Percentiles rank a stretch among this genome's conserved stretches.
phyloP scores from a whole-genome alignment of 1,140 invertebrate genomes.

The Papilio polytes region DNA sequence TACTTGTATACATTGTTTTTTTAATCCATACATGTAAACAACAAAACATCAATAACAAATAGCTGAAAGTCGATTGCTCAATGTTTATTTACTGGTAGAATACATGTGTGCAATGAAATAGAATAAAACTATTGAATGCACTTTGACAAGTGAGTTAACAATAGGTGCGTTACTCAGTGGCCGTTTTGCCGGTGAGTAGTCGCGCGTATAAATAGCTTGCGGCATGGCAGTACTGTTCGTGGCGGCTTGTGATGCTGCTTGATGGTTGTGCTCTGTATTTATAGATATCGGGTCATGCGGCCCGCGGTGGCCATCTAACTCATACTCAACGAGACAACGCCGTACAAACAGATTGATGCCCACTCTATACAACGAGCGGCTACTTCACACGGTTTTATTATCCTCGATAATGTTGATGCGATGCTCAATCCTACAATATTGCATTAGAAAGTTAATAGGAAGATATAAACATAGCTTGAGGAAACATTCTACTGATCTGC shows the following conservation, averaged over 20 bases:
- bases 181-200: constrained; percentile 30
- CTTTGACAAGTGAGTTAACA: constrained; percentile 37
- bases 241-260: constrained; percentile 1
- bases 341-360: constrained; percentile 7
- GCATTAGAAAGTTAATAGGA: too few species aligned
- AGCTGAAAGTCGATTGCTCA: not conserved
- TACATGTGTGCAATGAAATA: not conserved
- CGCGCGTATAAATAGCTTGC: constrained; percentile 21
- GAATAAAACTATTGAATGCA: constrained; percentile 35
- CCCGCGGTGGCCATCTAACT: constrained; percentile 21
- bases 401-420: not conserved
- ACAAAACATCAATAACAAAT: not conserved
- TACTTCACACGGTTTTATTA: not conserved
- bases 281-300: constrained; percentile 35
- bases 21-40: not conserved
- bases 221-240: constrained; percentile 5
- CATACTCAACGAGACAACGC: constrained; percentile 5
- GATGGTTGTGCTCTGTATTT: constrained; percentile 10
- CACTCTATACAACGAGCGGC: not conserved
- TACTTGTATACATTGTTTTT: constrained; percentile 32
- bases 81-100: not conserved
- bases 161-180: constrained; percentile 30
- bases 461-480: too few species aligned
- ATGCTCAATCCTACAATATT: too few species aligned
- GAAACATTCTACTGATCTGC: too few species aligned